A percentile compares a stretch with the other conserved stretches of the same genome.
Evolutionary conservation across 2,113 vertebrate genomes (phyloP).

Genomic region (Rutilus rutilus): DNA sequence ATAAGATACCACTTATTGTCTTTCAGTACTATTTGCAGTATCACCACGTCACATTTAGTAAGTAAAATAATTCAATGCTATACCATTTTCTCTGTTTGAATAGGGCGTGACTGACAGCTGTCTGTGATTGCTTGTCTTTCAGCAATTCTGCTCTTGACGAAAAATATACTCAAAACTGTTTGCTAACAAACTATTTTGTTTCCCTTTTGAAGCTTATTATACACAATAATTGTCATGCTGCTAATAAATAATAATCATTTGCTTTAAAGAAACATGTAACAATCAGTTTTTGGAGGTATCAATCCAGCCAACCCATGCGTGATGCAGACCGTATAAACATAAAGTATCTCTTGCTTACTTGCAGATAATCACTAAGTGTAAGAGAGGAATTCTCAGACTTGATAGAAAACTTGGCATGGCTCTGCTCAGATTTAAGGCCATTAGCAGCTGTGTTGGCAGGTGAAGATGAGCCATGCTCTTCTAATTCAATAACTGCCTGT

Average conservation of each 20-base stretch:
- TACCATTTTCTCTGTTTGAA: background rate
- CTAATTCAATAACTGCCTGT: conserved; percentile 71
- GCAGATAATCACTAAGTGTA: conserved; percentile 12
- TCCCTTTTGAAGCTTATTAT: too few relatives aligned
- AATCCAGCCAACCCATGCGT: background rate
- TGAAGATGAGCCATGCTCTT: conserved; percentile 67
- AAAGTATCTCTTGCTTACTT: background rate
- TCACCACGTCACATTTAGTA: background rate
- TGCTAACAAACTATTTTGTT: too few relatives aligned
- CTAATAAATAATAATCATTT: background rate
- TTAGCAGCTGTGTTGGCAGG: conserved; percentile 53
- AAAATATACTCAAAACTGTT: too few relatives aligned
- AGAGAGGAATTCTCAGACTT: background rate
- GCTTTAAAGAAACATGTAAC: background rate
- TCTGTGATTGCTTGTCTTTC: background rate
- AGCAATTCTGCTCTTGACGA: too few relatives aligned
- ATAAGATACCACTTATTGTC: background rate
- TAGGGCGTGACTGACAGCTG: background rate
- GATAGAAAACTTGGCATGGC: conserved; percentile 33
- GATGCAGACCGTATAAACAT: background rate
- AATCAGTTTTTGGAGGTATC: background rate
- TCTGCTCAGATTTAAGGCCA: conserved; percentile 37
- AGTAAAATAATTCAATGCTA: background rate
- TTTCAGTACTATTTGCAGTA: background rate
- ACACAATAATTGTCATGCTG: background rate